A percentile compares a stretch with the other conserved stretches of the same genome.
Evolutionary conservation across 2,113 vertebrate species (phyloP).

Genomic region (Gymnobelideus leadbeateri): DNA sequence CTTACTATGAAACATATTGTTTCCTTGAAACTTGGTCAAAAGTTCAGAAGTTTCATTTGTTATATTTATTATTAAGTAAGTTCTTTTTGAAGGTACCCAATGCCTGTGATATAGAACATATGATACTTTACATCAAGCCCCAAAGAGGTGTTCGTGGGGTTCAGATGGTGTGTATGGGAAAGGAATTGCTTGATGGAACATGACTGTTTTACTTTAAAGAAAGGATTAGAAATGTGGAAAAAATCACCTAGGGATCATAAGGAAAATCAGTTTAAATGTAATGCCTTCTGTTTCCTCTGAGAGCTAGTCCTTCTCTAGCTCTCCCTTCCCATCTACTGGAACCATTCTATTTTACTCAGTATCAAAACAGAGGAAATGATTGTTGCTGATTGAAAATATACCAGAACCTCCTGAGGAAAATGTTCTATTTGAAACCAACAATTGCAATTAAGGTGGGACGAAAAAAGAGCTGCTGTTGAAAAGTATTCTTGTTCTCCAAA

Average conservation of each 20-base stretch:
- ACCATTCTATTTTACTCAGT: constrained; percentile 8
- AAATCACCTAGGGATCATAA: constrained; percentile 34
- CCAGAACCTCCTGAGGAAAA: background rate
- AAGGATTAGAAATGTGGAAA: constrained; percentile 32
- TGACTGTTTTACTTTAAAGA: constrained; percentile 45
- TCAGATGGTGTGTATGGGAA: constrained; percentile 53
- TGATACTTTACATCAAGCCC: background rate
- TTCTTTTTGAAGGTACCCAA: constrained; percentile 30
- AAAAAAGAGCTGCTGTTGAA: constrained; percentile 22
- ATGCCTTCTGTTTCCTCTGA: background rate
- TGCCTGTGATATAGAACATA: constrained; percentile 50
- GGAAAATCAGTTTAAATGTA: constrained; percentile 40
- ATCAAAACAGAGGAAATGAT: constrained; percentile 46
- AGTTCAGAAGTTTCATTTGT: constrained; percentile 60
- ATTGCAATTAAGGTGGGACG: background rate
- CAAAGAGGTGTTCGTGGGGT: constrained; percentile 6
- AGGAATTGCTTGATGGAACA: constrained; percentile 34
- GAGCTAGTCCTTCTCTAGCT: constrained; percentile 18
- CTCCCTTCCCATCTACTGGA: constrained; percentile 30
- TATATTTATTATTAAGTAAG: constrained; percentile 29
- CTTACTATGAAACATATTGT: constrained; percentile 64
- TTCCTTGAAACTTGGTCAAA: constrained; percentile 63
- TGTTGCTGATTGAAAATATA: constrained; percentile 34
- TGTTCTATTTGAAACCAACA: background rate
- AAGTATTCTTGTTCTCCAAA: constrained; percentile 19